A percentile compares a stretch with the other conserved stretches of the same genome.
These are phyloP conservation scores for Steromphala cineraria DNA, from an alignment of 2,888 invertebrate species.

Conservation along the genomic window DNA sequence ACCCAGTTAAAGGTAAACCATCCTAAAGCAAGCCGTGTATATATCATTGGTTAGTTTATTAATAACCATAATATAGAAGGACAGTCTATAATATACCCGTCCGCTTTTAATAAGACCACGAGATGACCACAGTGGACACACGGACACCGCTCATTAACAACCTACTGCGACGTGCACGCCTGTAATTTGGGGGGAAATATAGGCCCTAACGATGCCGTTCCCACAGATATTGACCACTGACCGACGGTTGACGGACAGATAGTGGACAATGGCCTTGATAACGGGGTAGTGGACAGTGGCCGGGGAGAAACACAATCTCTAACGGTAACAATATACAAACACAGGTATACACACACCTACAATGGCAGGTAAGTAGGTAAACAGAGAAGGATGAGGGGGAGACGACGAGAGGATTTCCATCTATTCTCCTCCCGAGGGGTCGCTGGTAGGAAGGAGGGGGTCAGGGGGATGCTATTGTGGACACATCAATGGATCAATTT, in stretches of 20 bases:
- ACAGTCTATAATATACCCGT: too few relatives aligned
- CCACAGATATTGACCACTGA: neutral
- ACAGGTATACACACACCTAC: neutral
- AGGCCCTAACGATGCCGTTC: neutral
- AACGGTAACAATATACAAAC: conserved; percentile 3
- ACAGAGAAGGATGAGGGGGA: neutral
- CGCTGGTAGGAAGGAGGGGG: neutral
- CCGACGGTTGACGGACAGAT: neutral
- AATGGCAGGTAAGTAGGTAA: neutral
- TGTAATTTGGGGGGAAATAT: neutral
- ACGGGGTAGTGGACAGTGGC: neutral
- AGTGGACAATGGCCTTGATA: neutral
- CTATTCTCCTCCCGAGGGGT: neutral
- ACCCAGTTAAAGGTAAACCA: too few relatives aligned
- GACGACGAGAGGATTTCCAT: neutral
- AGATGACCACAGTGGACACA: too few relatives aligned
- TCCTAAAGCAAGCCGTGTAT: too few relatives aligned
- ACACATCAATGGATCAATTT: neutral
- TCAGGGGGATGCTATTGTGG: neutral
- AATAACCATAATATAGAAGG: too few relatives aligned
- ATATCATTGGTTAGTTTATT: too few relatives aligned
- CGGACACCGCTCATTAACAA: too few relatives aligned
- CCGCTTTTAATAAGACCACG: too few relatives aligned
- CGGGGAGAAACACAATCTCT: neutral
- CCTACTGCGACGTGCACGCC: too few relatives aligned